A percentile compares a stretch with the other conserved stretches of the same genome.
Evolutionary conservation across 2,888 invertebrate species (phyloP).

Genomic region (Platycheirus rosarum): DNA sequence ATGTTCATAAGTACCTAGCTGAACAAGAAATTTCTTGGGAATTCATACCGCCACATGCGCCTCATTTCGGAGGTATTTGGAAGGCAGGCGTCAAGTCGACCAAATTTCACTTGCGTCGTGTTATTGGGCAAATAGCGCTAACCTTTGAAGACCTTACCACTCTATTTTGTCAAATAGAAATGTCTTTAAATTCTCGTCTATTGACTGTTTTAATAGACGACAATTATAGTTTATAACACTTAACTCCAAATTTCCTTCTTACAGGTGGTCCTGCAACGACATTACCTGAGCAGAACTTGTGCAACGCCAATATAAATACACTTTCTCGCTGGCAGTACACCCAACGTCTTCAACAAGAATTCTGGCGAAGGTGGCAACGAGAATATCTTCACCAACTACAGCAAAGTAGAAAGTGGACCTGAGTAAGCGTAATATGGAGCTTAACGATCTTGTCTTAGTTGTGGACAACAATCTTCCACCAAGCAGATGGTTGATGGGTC

Average conservation of each 20-base stretch:
- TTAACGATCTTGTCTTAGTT: slow-evolving; percentile 8
- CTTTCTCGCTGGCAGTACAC: slow-evolving; percentile 1
- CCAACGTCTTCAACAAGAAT: background rate
- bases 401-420: slow-evolving; percentile 7
- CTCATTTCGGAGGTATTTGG: slow-evolving; percentile 6
- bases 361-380: slow-evolving; percentile 7
- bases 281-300: background rate
- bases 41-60: background rate
- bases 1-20: slow-evolving; percentile 6
- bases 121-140: background rate
- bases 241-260: slow-evolving; percentile 27
- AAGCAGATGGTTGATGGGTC: slow-evolving; percentile 16
- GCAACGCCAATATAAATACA: background rate
- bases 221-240: slow-evolving; percentile 16
- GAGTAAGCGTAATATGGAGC: background rate
- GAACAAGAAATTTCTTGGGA: slow-evolving; percentile 5
- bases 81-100: background rate
- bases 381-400: slow-evolving; percentile 15
- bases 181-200: background rate
- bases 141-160: slow-evolving; percentile 2
- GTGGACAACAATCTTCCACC: slow-evolving; percentile 22
- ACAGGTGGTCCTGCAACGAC: slow-evolving; percentile 20
- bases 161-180: slow-evolving; percentile 4
- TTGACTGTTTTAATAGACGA: background rate
- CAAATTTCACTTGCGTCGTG: background rate